These are phyloP conservation scores for Eriosoma lanigerum DNA, from an alignment of 1,140 invertebrate species.

Conservation along the genomic window DNA sequence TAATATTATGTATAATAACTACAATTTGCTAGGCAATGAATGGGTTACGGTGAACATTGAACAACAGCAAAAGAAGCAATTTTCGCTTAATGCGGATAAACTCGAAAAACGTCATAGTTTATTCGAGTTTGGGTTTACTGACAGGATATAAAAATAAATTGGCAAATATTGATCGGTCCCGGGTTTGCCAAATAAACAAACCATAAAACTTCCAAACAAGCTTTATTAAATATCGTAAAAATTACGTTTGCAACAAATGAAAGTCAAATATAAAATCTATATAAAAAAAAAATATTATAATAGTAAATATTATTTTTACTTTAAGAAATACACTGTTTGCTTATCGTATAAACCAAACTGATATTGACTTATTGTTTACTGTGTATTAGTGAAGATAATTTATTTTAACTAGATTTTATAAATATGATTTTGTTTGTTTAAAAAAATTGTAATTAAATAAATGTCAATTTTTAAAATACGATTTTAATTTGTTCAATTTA, in stretches of 20 bases:
- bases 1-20: too few species aligned
- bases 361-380: too few species aligned
- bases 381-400: too few species aligned
- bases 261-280: background rate
- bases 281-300: too few species aligned
- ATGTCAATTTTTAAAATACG: too few species aligned
- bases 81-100: conserved; percentile 21
- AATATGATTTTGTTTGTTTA: too few species aligned
- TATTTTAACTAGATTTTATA: too few species aligned
- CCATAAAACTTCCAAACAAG: background rate
- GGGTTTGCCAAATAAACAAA: conserved; percentile 21
- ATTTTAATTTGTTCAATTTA: too few species aligned
- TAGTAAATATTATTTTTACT: too few species aligned
- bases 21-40: background rate
- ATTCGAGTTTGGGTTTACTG: conserved; percentile 26
- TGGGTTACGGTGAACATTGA: background rate
- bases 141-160: conserved; percentile 45
- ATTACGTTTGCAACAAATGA: background rate
- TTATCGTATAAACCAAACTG: too few species aligned
- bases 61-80: conserved; percentile 9
- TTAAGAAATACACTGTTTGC: too few species aligned
- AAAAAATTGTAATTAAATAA: too few species aligned
- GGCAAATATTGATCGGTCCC: conserved; percentile 34
- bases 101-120: conserved; percentile 29
- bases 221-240: conserved; percentile 30